These are phyloP conservation scores for Pleuronectes platessa DNA, from an alignment of 2,113 vertebrate genomes.

Conservation along the genomic window DNA sequence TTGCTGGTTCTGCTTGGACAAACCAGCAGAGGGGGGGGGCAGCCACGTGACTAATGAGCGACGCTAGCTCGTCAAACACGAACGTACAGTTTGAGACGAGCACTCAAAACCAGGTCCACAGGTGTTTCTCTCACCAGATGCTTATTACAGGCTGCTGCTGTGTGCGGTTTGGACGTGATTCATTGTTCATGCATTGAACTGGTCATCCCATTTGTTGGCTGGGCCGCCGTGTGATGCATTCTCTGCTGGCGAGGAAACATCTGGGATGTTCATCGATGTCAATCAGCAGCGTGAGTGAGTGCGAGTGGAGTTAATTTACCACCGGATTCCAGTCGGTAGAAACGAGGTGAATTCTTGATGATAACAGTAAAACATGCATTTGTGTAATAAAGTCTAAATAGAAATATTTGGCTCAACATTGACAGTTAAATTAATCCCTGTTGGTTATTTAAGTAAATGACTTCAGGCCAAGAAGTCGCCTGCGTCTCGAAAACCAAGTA, in stretches of 20 bases:
- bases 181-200: constrained; percentile 48
- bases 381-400: too few relatives aligned
- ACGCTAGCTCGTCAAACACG: constrained; percentile 10
- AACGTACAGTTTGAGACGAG: constrained; percentile 25
- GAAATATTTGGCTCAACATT: too few relatives aligned
- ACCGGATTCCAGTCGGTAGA: too few relatives aligned
- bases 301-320: not conserved
- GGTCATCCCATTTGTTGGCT: constrained; percentile 45
- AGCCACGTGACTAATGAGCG: not conserved
- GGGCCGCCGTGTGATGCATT: constrained; percentile 28
- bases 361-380: too few relatives aligned
- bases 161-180: constrained; percentile 38
- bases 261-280: constrained; percentile 47
- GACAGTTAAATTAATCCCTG: too few relatives aligned
- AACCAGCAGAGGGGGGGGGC: not conserved
- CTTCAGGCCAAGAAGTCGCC: too few relatives aligned
- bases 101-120: constrained; percentile 39
- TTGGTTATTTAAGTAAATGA: too few relatives aligned
- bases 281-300: constrained; percentile 16
- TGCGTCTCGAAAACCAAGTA: too few relatives aligned
- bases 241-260: constrained; percentile 52
- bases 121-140: constrained; percentile 49
- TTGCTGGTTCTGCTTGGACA: constrained; percentile 25
- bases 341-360: too few relatives aligned
- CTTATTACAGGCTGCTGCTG: constrained; percentile 33